Conservation (phyloP, 2,888 invertebrate genomes). For the Steromphala cineraria region DNA sequence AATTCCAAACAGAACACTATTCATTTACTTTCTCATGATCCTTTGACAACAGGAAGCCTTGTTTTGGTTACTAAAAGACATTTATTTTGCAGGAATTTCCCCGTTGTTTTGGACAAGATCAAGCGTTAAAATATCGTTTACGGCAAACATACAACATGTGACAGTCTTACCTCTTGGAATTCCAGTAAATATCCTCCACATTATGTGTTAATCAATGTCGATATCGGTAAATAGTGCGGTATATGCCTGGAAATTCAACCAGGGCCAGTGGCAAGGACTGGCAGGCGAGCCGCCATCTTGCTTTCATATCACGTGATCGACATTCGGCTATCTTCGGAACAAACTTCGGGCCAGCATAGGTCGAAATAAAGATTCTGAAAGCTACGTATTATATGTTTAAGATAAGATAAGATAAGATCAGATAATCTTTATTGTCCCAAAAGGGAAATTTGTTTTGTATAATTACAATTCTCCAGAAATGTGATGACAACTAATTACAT, state of each 20-base stretch:
- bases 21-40: background rate
- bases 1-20: no score
- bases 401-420: no score
- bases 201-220: slow-evolving; percentile 15
- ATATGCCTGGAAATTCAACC: background rate
- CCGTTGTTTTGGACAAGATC: no score
- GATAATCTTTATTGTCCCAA: no score
- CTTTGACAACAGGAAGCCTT: background rate
- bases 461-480: no score
- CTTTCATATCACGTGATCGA: slow-evolving; percentile 3
- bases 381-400: no score
- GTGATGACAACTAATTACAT: no score
- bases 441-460: no score
- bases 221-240: background rate
- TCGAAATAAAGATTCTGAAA: no score
- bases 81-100: no score
- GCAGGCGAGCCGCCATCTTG: slow-evolving; percentile 4
- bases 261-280: background rate
- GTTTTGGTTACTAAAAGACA: background rate
- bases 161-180: slow-evolving; percentile 55
- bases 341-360: no score
- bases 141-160: background rate
- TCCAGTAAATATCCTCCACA: slow-evolving; percentile 61
- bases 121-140: background rate
- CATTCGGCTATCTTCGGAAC: background rate